Base-by-base conservation (phyloP, 2,888 invertebrate genomes). In the Drosophila phalerata region DNA sequence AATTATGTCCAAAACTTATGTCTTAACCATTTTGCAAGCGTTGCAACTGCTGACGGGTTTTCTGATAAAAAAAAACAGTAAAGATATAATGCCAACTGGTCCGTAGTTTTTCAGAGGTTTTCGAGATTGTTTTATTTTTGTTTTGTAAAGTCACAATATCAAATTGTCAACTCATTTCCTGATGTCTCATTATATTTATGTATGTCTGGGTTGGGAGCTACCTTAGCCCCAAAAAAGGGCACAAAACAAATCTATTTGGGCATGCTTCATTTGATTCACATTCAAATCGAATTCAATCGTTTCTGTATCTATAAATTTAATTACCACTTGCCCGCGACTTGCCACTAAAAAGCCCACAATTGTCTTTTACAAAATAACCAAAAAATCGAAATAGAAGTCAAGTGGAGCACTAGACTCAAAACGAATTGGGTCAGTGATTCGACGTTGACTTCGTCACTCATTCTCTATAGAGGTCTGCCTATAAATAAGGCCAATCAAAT, bases 1-100 rank as follows among this genome's bases (percentile, higher is more conserved):
- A 86, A 88, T 84, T 84, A 84, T 84, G 89, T 84, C 84, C 89
- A 84, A 84, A 88, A 87, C 53, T 79, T 76, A 88, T 79, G 87
- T 69, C 52, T 60, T 49, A 53, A 69, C 60, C 83, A 85, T 73
- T 81, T 86, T 47, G 79, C 66, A 77, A 75, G 48, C 49, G 25
- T 22, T 52, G 60, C 77, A 80, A 72, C 55, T 73, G 49, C 58
- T 78, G 85, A 82, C 82, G 66, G 69, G 77, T 58, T 81, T 58
- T 62, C 57, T 67, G 69, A 83, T 83, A 71, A 79, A 69, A 61
- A 52, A 34, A 17, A 17, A 37, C 3, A 13, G 25, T 19, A 53
- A 28, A 25, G 19, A 63, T 47, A 65, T 49, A 60, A 34, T 45
- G 34, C 28, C 19, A 61, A 38, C 53, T 69, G 53, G 51, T 69